A percentile compares a stretch with the other conserved stretches of the same genome.
phyloP scores from a whole-genome alignment of 2,113 vertebrate genomes.

The Glaucidium brasilianum region DNA sequence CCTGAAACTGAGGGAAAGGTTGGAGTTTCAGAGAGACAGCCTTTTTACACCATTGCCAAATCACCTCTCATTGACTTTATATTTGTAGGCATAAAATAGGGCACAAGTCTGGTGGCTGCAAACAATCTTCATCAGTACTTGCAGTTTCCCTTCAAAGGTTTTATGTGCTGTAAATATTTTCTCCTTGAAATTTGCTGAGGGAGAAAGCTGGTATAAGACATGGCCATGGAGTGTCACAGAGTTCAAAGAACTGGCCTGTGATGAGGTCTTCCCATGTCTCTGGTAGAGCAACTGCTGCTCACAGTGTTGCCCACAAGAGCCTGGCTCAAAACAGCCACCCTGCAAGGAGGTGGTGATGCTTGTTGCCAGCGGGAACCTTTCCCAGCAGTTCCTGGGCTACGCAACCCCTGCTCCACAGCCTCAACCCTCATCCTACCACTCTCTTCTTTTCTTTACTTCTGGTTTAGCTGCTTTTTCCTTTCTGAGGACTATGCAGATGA shows the following conservation, averaged over 20 bases:
- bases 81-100: neutral
- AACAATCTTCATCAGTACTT: neutral
- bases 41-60: neutral
- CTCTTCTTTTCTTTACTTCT: neutral
- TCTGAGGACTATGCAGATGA: neutral
- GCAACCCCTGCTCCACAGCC: neutral
- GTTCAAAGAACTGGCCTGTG: accelerated
- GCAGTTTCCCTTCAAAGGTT: neutral
- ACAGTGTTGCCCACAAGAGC: neutral
- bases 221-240: accelerated
- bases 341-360: neutral
- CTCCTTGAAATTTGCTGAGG: neutral
- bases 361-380: neutral
- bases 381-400: neutral
- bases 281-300: neutral
- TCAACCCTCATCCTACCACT: neutral
- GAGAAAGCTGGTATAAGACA: neutral
- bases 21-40: neutral
- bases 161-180: neutral
- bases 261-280: neutral
- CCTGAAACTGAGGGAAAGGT: neutral
- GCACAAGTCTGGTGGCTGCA: neutral
- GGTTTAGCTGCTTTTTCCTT: neutral
- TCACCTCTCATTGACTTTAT: neutral
- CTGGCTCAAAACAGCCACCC: neutral